phyloP scores from a whole-genome alignment of 2,888 invertebrate genomes.

The Conistra vaccinii region DNA sequence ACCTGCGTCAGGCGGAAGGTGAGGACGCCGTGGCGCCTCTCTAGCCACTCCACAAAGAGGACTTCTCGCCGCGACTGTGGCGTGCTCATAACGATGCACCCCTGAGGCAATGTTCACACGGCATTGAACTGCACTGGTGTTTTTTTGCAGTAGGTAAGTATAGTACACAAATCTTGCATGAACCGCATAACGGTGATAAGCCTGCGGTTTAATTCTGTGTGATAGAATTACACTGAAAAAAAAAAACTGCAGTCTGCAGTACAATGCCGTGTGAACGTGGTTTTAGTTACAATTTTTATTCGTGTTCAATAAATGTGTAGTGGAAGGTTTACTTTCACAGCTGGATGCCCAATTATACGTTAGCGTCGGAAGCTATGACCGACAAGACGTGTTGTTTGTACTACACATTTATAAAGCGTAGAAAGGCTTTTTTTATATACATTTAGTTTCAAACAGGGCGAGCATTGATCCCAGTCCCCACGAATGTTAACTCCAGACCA shows the following conservation, averaged over 20 bases:
- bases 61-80: too few species aligned
- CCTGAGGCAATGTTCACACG: neutral
- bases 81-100: too few species aligned
- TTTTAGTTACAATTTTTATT: constrained; percentile 10
- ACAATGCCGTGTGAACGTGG: neutral
- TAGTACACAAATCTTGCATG: neutral
- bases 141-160: neutral
- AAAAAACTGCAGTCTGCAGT: neutral
- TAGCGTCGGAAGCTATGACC: constrained; percentile 17
- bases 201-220: neutral
- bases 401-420: constrained; percentile 4
- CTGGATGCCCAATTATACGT: constrained; percentile 26
- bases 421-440: neutral
- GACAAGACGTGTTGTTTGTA: constrained; percentile 23
- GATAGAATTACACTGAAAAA: neutral
- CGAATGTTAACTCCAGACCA: neutral
- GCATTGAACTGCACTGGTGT: neutral
- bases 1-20: too few species aligned
- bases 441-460: neutral
- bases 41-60: too few species aligned
- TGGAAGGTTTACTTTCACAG: constrained; percentile 40
- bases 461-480: neutral
- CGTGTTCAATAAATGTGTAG: constrained; percentile 30
- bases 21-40: too few species aligned
- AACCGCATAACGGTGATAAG: neutral